Evolutionary conservation across 2,797 vertebrate species (phyloP), one percentile per base, ranked within the genome.

Genomic region (Garrulus glandarius): DNA sequence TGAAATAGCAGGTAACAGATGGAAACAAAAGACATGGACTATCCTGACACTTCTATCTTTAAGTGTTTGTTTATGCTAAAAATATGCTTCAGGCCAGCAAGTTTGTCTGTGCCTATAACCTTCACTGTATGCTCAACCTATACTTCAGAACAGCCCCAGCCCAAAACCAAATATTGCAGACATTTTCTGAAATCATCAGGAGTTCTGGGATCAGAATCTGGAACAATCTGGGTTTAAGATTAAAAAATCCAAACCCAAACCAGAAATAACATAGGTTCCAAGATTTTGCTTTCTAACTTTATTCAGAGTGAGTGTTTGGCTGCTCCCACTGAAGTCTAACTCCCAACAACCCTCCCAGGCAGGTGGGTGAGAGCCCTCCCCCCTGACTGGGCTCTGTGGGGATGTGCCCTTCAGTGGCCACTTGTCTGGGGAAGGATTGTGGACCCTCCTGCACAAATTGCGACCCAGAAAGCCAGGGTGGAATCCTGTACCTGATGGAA

Each of bases 51-150:
- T 97, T 97, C 97, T 97, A 98, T 98, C 97, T 98, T 97, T 98
- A 98, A 97, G 98, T 97, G 98, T 98, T 98, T 98, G 97, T 96
- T 98, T 95, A 68, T 55, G 80, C 97, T 98, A 98, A 98, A 98
- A 98, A 98, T 98, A 98, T 10, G 52, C 83, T 88, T 76, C 61
- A 79, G 92, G 95, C 86, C 55, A 70, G 78, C 74, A 44, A 65
- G 92, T 84, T 85, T 94, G 88, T 88, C 93, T 55, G 94, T 93
- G 95, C 20, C 3, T 44, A 64, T 93, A 92, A 96, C 90, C 92
- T 91, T 92, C 84, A 67, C 82, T 85, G 32, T 70, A 70, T 52
- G 72, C 70, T 79, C 81, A 81, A 7, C 41, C 64, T 68, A 2
- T 34, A 8, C 60, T 69, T 86, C 92, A 94, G 70, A 96, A 67